Base-by-base conservation (phyloP, 2,888 invertebrate genomes). In the Ophioninae sp. region DNA sequence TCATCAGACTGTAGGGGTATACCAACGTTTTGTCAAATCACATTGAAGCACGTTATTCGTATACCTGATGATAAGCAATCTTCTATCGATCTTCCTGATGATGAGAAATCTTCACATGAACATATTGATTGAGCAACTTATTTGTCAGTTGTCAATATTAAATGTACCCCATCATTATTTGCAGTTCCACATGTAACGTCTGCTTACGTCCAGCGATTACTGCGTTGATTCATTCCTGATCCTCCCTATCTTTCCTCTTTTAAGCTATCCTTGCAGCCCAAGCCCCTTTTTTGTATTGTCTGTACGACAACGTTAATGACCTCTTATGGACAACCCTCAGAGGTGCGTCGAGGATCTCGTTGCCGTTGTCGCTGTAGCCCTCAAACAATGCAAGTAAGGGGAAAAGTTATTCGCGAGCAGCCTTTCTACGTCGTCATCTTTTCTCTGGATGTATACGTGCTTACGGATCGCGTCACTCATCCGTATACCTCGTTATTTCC, bases 291-390 rank as follows among this genome's bases (percentile, higher is more conserved):
- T 77, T 65, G 78, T 76, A 74, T 82, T 75, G 79, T 81, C 77
- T 80, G 85, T 84, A 84, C 87, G 83, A 84, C 87, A 86, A 76
- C 86, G 87, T 88, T 88, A 89, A 89, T 86, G 89, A 89, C 88
- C 89, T 88, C 88, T 87, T 85, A 78, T 84, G 84, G 85, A 85
- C 83, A 85, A 85, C 87, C 87, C 88, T 85, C 85, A 75, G 78
- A 78, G 87, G 81, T 83, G 82, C 79, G 85, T 86, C 74, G 84
- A 86, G 86, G 73, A 86, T 17, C 50, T 68, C 79, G 85, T 61
- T 59, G 70, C 69, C 75, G 74, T 77, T 39, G 73, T 78, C 57
- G 78, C 39, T 57, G 69, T 69, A 81, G 64, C 75, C 56, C 76
- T 20, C 67, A 83, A 83, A 85, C 86, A 85, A 86, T 85, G 82